phyloP scores from a whole-genome alignment of 2,888 invertebrate species.

The Sphaeridia pumilis region DNA sequence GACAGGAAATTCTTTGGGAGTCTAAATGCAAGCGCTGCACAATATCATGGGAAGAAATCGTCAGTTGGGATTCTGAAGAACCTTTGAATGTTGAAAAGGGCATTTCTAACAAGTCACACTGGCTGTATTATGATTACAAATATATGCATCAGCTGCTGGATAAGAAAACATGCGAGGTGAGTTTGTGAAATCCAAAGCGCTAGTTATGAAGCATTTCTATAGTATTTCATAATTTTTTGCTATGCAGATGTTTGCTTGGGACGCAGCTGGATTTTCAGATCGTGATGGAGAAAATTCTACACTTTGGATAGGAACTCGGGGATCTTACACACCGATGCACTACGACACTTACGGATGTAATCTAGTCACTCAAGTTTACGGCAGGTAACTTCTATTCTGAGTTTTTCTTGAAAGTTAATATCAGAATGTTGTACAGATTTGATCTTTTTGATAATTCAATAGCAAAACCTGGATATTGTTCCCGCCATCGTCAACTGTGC shows the following conservation, averaged over 20 bases:
- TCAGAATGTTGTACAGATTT: not conserved
- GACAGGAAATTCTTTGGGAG: constrained; percentile 68
- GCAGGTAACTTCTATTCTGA: constrained; percentile 53
- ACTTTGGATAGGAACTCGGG: constrained; percentile 75
- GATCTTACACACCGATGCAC: constrained; percentile 88
- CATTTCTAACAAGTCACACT: constrained; percentile 39
- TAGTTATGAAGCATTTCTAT: not conserved
- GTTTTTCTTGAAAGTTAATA: not conserved
- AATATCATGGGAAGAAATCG: constrained; percentile 55
- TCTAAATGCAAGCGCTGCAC: constrained; percentile 49
- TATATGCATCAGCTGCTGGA: constrained; percentile 45
- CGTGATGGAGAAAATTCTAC: constrained; percentile 58
- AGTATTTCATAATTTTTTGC: constrained; percentile 8
- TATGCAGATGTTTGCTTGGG: constrained; percentile 49
- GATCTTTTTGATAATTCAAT: constrained; percentile 34
- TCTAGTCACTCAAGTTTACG: constrained; percentile 75
- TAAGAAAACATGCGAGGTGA: not conserved
- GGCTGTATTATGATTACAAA: constrained; percentile 79
- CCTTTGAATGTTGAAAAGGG: constrained; percentile 3
- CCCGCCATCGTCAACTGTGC: constrained; percentile 58
- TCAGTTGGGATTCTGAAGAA: constrained; percentile 40
- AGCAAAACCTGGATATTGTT: constrained; percentile 88
- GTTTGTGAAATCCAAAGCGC: not conserved
- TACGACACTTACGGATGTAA: constrained; percentile 90
- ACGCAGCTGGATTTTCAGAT: constrained; percentile 57